Conservation (phyloP, 2,113 vertebrate species). For the Turdus rufiventris region DNA sequence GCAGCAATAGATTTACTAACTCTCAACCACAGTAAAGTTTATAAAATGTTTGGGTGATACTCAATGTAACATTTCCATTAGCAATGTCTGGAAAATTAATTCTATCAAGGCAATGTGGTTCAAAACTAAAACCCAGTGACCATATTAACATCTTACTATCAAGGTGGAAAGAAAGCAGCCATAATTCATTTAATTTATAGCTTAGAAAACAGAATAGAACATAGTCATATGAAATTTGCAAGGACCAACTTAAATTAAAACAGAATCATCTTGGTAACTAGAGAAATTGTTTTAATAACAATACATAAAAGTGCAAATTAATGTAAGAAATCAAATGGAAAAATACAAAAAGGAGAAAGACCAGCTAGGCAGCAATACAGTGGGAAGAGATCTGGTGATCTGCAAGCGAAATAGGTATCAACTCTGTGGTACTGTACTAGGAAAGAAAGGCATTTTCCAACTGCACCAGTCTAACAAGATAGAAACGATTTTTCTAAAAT, state of each 20-base stretch:
- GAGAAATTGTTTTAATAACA: background rate
- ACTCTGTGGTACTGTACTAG: background rate
- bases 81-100: background rate
- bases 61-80: background rate
- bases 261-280: background rate
- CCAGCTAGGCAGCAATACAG: background rate
- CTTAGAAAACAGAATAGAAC: background rate
- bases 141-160: background rate
- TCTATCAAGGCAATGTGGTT: background rate
- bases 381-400: background rate
- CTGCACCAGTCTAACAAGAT: background rate
- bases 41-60: background rate
- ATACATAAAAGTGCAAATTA: background rate
- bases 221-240: background rate
- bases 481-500: background rate
- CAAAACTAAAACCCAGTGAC: background rate
- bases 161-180: background rate
- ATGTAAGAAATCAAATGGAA: background rate
- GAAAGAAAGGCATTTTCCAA: background rate
- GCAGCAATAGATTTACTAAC: background rate
- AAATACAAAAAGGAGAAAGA: background rate
- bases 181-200: background rate
- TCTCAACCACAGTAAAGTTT: background rate
- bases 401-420: background rate
- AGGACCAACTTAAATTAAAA: background rate